Evolutionary conservation across 2,888 invertebrate genomes (phyloP).

Genomic region (Choreutis nemorana): DNA sequence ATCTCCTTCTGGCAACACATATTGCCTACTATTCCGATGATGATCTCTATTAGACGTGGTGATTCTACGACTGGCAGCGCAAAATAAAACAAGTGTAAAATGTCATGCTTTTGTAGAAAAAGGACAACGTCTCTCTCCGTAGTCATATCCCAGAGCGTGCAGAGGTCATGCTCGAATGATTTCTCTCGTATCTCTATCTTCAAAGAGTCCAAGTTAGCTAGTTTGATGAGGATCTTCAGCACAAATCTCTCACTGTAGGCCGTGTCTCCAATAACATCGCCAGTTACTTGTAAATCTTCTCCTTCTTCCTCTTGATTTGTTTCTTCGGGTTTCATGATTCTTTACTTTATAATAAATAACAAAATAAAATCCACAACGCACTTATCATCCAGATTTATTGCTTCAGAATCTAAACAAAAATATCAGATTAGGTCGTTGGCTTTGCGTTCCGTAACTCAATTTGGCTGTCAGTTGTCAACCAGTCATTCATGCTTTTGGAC

Average conservation of each 20-base stretch:
- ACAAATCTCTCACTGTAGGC: slow-evolving; percentile 81
- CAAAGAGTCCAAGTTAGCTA: slow-evolving; percentile 56
- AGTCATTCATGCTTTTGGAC: no score
- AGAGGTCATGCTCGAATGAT: slow-evolving; percentile 76
- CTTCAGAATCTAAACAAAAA: no score
- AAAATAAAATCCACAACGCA: no score
- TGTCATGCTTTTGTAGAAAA: slow-evolving; percentile 72
- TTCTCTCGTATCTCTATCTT: slow-evolving; percentile 66
- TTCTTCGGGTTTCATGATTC: slow-evolving; percentile 28
- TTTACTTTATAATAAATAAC: no score
- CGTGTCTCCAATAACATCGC: slow-evolving; percentile 83
- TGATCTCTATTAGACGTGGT: slow-evolving; percentile 77
- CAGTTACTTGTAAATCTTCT: slow-evolving; percentile 51
- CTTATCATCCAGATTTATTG: no score
- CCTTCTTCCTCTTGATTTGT: slow-evolving; percentile 15
- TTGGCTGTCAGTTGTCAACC: no score
- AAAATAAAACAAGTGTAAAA: slow-evolving; percentile 70
- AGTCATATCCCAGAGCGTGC: slow-evolving; percentile 87
- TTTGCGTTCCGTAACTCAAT: no score
- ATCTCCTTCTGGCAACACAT: slow-evolving; percentile 76
- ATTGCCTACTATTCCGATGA: slow-evolving; percentile 85
- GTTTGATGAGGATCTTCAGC: slow-evolving; percentile 71
- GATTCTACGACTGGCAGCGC: slow-evolving; percentile 65
- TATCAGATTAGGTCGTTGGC: no score
- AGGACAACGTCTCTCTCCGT: slow-evolving; percentile 78